Percentiles rank a stretch among this genome's conserved stretches.
These are phyloP conservation scores for Hypena proboscidalis DNA, from an alignment of 2,888 invertebrate genomes.

Conservation along the genomic window DNA sequence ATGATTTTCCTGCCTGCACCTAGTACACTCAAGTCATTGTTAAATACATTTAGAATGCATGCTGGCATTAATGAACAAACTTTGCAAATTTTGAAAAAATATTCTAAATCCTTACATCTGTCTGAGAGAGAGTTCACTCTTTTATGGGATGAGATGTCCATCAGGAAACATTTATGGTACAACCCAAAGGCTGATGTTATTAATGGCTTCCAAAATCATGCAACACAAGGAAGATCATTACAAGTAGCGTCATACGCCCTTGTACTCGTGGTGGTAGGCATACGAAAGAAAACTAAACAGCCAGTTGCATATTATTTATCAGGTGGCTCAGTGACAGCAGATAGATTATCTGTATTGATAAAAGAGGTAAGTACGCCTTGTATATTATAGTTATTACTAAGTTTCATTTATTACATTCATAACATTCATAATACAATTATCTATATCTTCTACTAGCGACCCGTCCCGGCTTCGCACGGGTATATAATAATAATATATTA, in stretches of 20 bases:
- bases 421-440: too few relatives aligned
- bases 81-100: too few relatives aligned
- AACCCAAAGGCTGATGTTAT: background rate
- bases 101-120: too few relatives aligned
- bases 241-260: background rate
- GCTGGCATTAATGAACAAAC: too few relatives aligned
- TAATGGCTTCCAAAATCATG: conserved; percentile 7
- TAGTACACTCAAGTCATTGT: too few relatives aligned
- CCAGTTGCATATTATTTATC: conserved; percentile 4
- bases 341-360: conserved; percentile 12
- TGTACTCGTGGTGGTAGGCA: background rate
- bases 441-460: too few relatives aligned
- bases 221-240: background rate
- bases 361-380: conserved; percentile 2
- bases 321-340: background rate
- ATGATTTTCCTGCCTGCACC: background rate
- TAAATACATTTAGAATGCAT: too few relatives aligned
- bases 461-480: too few relatives aligned
- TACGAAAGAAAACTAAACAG: background rate
- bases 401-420: too few relatives aligned
- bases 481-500: too few relatives aligned
- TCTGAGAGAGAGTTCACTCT: too few relatives aligned
- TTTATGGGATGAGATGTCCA: conserved; percentile 3
- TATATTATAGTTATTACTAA: too few relatives aligned
- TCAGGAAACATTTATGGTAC: background rate